phyloP scores from a whole-genome alignment of 2,888 invertebrate genomes.

The Cotesia congregata region DNA sequence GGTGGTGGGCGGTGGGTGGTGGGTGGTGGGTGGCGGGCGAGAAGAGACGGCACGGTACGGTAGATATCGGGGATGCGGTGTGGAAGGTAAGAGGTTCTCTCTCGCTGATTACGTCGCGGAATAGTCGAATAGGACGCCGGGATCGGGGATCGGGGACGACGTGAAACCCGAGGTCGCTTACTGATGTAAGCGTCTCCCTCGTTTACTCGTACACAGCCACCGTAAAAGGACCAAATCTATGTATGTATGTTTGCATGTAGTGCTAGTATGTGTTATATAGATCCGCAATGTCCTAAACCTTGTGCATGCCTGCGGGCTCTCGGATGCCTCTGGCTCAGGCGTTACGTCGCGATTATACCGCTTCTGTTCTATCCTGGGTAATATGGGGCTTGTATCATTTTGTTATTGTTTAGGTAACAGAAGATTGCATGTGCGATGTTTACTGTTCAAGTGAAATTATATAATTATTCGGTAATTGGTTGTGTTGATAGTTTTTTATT shows the following conservation, averaged over 20 bases:
- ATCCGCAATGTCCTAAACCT: slow-evolving; percentile 68
- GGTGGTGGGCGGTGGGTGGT: slow-evolving; percentile 41
- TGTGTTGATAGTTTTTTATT: no score
- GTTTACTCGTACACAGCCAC: not conserved
- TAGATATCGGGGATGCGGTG: slow-evolving; percentile 36
- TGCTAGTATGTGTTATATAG: slow-evolving; percentile 62
- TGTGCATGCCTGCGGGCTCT: slow-evolving; percentile 46
- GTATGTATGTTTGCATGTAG: slow-evolving; percentile 32
- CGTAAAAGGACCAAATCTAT: not conserved
- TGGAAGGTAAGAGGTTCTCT: slow-evolving; percentile 53
- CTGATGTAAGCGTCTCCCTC: not conserved
- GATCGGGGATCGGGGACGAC: slow-evolving; percentile 38
- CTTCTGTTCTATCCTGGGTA: not conserved
- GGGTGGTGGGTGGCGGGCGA: slow-evolving; percentile 40
- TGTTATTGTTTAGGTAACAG: no score
- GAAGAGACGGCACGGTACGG: slow-evolving; percentile 24
- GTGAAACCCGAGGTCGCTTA: slow-evolving; percentile 35
- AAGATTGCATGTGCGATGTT: no score
- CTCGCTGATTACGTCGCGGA: slow-evolving; percentile 70
- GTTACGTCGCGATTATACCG: slow-evolving; percentile 42
- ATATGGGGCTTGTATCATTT: no score
- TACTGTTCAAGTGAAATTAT: no score
- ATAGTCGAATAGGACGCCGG: slow-evolving; percentile 68
- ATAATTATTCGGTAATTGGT: no score
- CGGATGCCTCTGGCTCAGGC: slow-evolving; percentile 45